These are phyloP conservation scores for Hypotaenidia philippensis DNA, from an alignment of 2,797 vertebrate species.

Conservation along the genomic window DNA sequence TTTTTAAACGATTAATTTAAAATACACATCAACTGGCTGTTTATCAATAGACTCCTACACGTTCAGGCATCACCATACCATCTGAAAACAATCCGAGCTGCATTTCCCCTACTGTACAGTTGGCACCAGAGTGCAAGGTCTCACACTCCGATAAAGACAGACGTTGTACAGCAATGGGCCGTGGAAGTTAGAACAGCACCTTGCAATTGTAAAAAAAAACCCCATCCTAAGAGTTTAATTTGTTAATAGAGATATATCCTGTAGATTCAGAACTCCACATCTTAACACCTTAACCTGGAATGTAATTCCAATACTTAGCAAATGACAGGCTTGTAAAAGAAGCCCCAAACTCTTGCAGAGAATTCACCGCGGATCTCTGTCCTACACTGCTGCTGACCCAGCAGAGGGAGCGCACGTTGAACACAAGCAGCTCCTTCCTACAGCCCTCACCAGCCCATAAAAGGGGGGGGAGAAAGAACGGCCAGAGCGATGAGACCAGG, in stretches of 20 bases:
- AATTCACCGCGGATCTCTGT: background rate
- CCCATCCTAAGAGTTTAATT: too few relatives aligned
- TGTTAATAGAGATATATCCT: fast-evolving
- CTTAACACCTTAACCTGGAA: background rate
- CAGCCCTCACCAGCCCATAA: background rate
- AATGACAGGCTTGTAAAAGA: background rate
- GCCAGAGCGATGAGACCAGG: fast-evolving
- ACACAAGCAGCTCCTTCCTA: background rate
- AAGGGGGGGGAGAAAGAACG: background rate
- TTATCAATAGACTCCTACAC: background rate
- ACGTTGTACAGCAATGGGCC: background rate
- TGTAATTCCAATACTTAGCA: background rate
- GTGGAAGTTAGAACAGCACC: fast-evolving
- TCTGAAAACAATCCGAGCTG: background rate
- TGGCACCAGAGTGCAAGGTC: background rate
- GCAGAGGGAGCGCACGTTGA: conserved; percentile 9
- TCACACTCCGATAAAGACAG: background rate
- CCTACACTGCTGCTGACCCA: background rate
- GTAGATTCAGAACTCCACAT: background rate
- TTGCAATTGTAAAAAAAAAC: fast-evolving
- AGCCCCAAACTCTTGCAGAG: fast-evolving
- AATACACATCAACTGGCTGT: background rate
- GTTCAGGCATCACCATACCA: background rate
- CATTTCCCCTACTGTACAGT: fast-evolving
- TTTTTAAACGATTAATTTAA: background rate